These are phyloP conservation scores for Neolamprologus sp. DNA, from an alignment of 2,113 vertebrate species.

Conservation along the genomic window DNA sequence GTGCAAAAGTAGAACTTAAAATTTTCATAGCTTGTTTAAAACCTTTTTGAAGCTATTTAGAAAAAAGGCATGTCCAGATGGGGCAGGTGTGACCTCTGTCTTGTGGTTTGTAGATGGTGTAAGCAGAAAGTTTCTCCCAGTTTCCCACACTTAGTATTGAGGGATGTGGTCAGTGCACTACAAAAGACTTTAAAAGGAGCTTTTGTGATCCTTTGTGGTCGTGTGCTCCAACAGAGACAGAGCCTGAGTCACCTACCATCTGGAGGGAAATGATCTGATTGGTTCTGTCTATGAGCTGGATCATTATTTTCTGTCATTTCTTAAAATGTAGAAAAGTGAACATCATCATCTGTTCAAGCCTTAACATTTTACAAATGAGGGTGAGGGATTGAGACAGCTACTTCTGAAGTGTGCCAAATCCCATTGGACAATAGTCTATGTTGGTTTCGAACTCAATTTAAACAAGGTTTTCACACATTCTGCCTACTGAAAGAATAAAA, in stretches of 20 bases:
- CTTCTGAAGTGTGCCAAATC: constrained; percentile 17
- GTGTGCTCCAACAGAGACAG: not conserved
- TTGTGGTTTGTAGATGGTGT: not conserved
- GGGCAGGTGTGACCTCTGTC: not conserved
- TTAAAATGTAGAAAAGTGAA: not conserved
- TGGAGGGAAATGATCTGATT: constrained; percentile 34
- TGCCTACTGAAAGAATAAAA: not conserved
- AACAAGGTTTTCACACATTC: not conserved
- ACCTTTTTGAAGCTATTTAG: not conserved
- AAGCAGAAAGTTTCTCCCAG: not conserved
- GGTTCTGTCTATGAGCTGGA: not conserved
- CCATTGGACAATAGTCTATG: not conserved
- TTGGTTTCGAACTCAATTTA: not conserved
- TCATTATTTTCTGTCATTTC: not conserved
- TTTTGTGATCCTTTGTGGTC: constrained; percentile 7
- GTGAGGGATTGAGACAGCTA: not conserved
- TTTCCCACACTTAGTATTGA: constrained; percentile 46
- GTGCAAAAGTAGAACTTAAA: not conserved
- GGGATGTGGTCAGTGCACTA: not conserved
- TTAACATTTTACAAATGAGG: not conserved
- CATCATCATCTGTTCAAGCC: accelerated
- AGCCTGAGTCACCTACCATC: constrained; percentile 28
- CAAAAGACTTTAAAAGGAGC: constrained; percentile 6
- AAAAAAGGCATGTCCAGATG: not conserved
- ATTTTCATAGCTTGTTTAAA: not conserved